Conservation (phyloP, 2,888 invertebrate species). For the Prosopocoilus inquinatus region DNA sequence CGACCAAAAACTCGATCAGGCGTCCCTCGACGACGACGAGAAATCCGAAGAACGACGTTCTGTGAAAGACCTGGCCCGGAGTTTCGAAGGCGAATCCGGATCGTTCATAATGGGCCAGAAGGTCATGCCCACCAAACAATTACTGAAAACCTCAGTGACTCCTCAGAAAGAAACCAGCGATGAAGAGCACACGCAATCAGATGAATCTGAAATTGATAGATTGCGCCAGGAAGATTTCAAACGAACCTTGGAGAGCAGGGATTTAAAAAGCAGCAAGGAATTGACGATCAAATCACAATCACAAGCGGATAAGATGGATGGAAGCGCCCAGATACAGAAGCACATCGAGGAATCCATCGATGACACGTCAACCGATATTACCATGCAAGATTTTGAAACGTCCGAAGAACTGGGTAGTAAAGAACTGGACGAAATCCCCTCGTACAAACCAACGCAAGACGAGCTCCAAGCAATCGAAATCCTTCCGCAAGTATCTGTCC, state of each 20-base stretch:
- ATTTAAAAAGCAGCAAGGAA: too few relatives aligned
- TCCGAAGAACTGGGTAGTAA: slow-evolving; percentile 28
- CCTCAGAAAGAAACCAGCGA: not conserved
- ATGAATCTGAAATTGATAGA: slow-evolving; percentile 7
- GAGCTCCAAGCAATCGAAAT: slow-evolving; percentile 8
- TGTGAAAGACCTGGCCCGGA: slow-evolving; percentile 36
- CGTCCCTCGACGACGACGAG: slow-evolving; percentile 3
- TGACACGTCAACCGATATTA: slow-evolving; percentile 18
- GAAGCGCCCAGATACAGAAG: not conserved
- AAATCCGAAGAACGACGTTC: slow-evolving; percentile 26
- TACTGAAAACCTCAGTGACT: slow-evolving; percentile 21
- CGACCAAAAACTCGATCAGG: not conserved
- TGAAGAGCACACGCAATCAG: too few relatives aligned
- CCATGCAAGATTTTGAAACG: slow-evolving; percentile 28
- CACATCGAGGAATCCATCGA: slow-evolving; percentile 20
- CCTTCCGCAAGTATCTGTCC: slow-evolving; percentile 6
- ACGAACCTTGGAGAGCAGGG: slow-evolving; percentile 7
- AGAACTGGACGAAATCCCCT: slow-evolving; percentile 19
- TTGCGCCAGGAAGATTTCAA: slow-evolving; percentile 5
- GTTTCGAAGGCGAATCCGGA: slow-evolving; percentile 31
- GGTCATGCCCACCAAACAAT: slow-evolving; percentile 20
- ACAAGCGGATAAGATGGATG: not conserved
- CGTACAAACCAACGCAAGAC: slow-evolving; percentile 15
- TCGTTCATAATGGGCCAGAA: slow-evolving; percentile 32
- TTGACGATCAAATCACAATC: not conserved